Evolutionary conservation across 2,888 invertebrate species (phyloP).

Genomic region (Diabrotica balteata): DNA sequence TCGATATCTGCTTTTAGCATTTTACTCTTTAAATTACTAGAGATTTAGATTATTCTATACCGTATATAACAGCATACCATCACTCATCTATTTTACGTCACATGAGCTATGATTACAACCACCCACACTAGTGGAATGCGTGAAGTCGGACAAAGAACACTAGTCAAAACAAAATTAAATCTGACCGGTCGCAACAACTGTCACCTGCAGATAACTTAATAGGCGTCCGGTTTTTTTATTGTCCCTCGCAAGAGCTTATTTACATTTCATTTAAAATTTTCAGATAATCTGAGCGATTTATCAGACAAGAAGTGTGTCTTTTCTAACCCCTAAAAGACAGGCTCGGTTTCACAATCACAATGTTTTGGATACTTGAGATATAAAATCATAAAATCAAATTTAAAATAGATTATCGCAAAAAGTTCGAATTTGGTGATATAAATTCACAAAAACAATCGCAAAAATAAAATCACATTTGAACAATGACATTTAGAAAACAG

Average conservation of each 20-base stretch:
- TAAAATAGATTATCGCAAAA: too few relatives aligned
- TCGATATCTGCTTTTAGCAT: too few relatives aligned
- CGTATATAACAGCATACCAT: too few relatives aligned
- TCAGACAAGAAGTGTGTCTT: slow-evolving; percentile 30
- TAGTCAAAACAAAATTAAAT: slow-evolving; percentile 34
- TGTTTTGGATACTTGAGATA: too few relatives aligned
- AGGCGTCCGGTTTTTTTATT: slow-evolving; percentile 37
- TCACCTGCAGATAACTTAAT: slow-evolving; percentile 38
- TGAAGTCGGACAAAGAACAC: slow-evolving; percentile 25
- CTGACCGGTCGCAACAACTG: slow-evolving; percentile 29
- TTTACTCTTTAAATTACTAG: too few relatives aligned
- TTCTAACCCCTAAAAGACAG: slow-evolving; percentile 15
- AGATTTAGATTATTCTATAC: too few relatives aligned
- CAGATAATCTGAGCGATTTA: slow-evolving; percentile 40
- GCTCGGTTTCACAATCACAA: slow-evolving; percentile 2
- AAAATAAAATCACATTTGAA: too few relatives aligned
- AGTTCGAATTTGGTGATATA: too few relatives aligned
- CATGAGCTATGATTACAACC: slow-evolving; percentile 18
- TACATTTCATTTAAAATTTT: slow-evolving; percentile 41
- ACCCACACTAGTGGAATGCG: slow-evolving; percentile 25
- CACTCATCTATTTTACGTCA: neutral
- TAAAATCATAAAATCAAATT: too few relatives aligned
- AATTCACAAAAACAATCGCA: too few relatives aligned
- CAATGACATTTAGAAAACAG: too few relatives aligned
- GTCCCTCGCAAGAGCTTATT: slow-evolving; percentile 34